Conservation (phyloP, 92 coral and sea anemone genomes). For the Galaxea fascicularis region DNA sequence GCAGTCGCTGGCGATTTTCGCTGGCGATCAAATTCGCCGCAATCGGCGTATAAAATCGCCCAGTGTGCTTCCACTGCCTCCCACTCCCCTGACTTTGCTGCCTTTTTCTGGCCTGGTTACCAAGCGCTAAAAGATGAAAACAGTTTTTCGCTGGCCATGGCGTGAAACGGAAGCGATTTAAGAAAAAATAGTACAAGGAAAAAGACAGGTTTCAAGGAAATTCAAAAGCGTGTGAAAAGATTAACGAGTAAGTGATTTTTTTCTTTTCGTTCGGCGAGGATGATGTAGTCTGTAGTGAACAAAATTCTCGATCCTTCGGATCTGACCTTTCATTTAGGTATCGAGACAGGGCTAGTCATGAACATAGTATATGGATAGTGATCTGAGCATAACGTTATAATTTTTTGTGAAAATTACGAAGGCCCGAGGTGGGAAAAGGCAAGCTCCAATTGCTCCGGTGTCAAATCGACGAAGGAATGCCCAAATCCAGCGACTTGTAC, state of each 20-base stretch:
- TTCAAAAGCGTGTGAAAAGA: conserved; percentile 40
- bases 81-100: no score
- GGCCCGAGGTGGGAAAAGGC: conserved; percentile 24
- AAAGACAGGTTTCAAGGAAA: conserved; percentile 32
- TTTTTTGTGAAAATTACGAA: conserved; percentile 31
- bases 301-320: conserved; percentile 38
- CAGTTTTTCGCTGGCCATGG: neutral
- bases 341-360: neutral
- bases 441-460: neutral
- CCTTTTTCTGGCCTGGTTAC: no score
- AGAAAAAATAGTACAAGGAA: neutral
- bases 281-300: conserved; percentile 31
- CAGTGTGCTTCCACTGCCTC: no score
- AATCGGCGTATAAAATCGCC: no score
- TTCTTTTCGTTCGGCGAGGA: conserved; percentile 9
- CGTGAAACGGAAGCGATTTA: neutral
- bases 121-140: no score
- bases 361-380: conserved; percentile 2
- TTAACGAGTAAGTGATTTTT: conserved; percentile 53
- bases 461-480: conserved; percentile 4
- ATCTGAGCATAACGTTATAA: conserved; percentile 16
- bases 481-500: conserved; percentile 4
- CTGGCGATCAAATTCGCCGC: no score
- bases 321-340: conserved; percentile 18
- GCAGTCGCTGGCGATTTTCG: no score